Percentiles rank a stretch among this genome's conserved stretches.
phyloP scores from a whole-genome alignment of 37 sponge, comb jelly and placozoan genomes.

The Crambe crambe region DNA sequence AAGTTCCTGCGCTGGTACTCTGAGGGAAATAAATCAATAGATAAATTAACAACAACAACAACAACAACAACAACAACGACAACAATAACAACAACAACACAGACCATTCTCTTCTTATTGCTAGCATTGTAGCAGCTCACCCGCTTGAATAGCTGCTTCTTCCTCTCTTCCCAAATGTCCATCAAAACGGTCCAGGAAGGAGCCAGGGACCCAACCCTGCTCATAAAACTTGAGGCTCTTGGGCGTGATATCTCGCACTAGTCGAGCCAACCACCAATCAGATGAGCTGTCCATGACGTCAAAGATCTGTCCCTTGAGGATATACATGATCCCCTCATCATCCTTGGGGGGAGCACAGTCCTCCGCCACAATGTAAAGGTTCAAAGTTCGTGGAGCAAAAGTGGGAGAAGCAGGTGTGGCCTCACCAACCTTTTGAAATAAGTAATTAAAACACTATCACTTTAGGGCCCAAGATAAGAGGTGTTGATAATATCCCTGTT shows the following conservation, averaged over 20 bases:
- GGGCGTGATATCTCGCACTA: slow-evolving; percentile 28
- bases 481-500: too few species aligned
- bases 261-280: slow-evolving; percentile 72
- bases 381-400: neutral
- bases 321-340: slow-evolving; percentile 51
- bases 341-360: slow-evolving; percentile 68
- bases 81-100: neutral
- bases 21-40: too few species aligned
- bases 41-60: neutral
- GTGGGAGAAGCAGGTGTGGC: neutral
- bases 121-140: neutral
- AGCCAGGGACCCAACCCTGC: slow-evolving; percentile 61
- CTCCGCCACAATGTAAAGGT: slow-evolving; percentile 58
- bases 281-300: slow-evolving; percentile 42
- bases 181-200: slow-evolving; percentile 46
- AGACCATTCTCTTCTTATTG: neutral
- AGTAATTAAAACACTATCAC: neutral
- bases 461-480: too few species aligned
- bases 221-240: neutral
- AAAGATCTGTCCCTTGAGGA: slow-evolving; percentile 58
- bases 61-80: neutral
- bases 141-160: neutral
- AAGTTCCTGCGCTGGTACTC: neutral
- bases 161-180: slow-evolving; percentile 33
- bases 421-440: neutral